These are phyloP conservation scores for Spilarctia lutea DNA, from an alignment of 2,888 invertebrate species.

Conservation along the genomic window DNA sequence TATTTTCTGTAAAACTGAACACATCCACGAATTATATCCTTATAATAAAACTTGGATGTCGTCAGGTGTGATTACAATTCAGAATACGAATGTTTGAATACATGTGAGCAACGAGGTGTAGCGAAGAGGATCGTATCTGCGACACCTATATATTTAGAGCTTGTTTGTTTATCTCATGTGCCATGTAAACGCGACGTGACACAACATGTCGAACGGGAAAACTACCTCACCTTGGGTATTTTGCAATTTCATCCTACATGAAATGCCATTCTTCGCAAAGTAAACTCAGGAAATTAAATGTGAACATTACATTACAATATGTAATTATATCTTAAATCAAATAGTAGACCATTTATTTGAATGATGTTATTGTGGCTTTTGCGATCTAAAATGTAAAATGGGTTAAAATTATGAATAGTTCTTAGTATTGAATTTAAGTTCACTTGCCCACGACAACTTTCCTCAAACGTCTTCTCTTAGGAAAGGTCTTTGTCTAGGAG, in stretches of 20 bases:
- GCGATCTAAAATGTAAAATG: too few relatives aligned
- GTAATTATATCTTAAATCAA: background rate
- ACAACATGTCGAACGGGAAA: constrained; percentile 26
- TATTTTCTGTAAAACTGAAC: background rate
- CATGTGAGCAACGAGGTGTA: constrained; percentile 34
- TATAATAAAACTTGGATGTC: constrained; percentile 5
- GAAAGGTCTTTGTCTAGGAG: too few relatives aligned
- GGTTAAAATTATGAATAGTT: background rate
- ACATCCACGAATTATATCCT: background rate
- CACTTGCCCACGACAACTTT: too few relatives aligned
- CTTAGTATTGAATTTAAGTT: too few relatives aligned
- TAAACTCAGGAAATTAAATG: background rate
- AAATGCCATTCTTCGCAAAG: background rate
- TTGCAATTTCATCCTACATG: background rate
- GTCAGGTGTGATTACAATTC: constrained; percentile 24
- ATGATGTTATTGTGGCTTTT: background rate
- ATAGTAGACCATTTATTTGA: background rate
- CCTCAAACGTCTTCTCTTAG: too few relatives aligned
- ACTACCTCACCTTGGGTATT: constrained; percentile 9
- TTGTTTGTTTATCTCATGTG: constrained; percentile 37
- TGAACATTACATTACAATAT: too few relatives aligned
- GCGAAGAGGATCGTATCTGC: constrained; percentile 31
- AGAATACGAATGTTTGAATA: constrained; percentile 24
- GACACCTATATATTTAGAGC: constrained; percentile 16
- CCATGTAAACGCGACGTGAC: constrained; percentile 37